Conservation (phyloP, 2,113 vertebrate genomes). For the Hippocampus mohnikei region DNA sequence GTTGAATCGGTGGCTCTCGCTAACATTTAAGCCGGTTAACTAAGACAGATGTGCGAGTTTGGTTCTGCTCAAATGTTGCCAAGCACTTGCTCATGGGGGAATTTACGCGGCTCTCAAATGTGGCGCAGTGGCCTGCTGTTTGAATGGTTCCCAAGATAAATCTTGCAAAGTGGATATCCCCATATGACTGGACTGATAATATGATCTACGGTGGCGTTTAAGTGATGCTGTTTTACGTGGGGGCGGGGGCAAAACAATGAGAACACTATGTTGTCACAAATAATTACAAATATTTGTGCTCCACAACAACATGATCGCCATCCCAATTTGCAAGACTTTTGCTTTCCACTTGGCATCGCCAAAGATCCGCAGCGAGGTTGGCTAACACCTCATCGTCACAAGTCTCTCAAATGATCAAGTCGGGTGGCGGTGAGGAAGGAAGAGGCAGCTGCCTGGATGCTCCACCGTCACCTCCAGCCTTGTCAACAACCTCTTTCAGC, state of each 20-base stretch:
- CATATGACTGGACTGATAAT: not conserved
- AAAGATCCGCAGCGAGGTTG: slow-evolving; percentile 5
- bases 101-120: not conserved
- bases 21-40: not conserved
- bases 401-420: slow-evolving; percentile 13
- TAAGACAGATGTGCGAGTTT: not conserved
- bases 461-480: slow-evolving; percentile 10
- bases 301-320: not conserved
- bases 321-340: slow-evolving; percentile 13
- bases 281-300: slow-evolving; percentile 18
- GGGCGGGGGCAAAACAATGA: not conserved
- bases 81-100: not conserved
- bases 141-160: not conserved
- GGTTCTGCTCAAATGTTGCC: not conserved
- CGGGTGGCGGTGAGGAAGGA: slow-evolving; percentile 3
- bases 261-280: not conserved
- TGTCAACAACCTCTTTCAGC: slow-evolving; percentile 17
- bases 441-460: not conserved
- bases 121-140: not conserved
- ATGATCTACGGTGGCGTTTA: not conserved
- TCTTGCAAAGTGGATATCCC: not conserved
- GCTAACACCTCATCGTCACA: slow-evolving; percentile 5
- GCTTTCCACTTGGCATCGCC: slow-evolving; percentile 19
- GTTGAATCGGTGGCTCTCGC: not conserved
- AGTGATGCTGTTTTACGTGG: not conserved